Percentiles rank a stretch among this genome's conserved stretches.
Evolutionary conservation across 37 sponge, comb jelly and placozoan genomes (phyloP).

Genomic region (Chondrilla cf. caribensis): DNA sequence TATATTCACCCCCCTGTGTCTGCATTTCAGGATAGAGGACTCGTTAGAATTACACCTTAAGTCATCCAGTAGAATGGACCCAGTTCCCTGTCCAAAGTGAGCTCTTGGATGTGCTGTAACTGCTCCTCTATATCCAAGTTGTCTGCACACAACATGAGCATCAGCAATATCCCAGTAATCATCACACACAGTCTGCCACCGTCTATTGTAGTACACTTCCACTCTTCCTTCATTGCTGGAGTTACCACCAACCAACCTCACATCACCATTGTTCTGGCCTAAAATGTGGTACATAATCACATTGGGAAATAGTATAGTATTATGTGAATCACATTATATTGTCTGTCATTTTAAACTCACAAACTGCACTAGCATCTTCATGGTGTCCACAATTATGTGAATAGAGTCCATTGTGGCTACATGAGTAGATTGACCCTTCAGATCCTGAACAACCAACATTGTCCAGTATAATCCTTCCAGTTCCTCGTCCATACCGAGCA

Average conservation of each 20-base stretch:
- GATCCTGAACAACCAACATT: conserved; percentile 18
- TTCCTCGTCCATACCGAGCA: not conserved
- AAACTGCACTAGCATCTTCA: conserved; percentile 22
- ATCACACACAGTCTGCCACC: conserved; percentile 36
- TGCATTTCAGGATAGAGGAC: not conserved
- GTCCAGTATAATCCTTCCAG: conserved; percentile 22
- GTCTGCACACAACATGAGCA: conserved; percentile 39
- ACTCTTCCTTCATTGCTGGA: not conserved
- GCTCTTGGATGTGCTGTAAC: not conserved
- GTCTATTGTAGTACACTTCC: conserved; percentile 31
- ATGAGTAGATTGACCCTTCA: conserved; percentile 9
- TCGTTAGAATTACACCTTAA: not conserved
- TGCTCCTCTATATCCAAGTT: conserved; percentile 41
- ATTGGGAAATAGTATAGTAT: not conserved
- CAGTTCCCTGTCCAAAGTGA: conserved; percentile 2
- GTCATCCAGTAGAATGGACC: not conserved
- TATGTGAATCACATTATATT: no score
- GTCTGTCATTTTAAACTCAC: not conserved
- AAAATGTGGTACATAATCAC: not conserved
- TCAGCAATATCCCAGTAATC: conserved; percentile 24
- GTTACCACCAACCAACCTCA: conserved; percentile 16
- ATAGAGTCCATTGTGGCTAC: not conserved
- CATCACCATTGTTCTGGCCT: conserved; percentile 1
- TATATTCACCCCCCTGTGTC: not conserved
- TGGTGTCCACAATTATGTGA: conserved; percentile 1